Evolutionary conservation across 2,113 vertebrate species (phyloP), one percentile per base, ranked within the genome.

Genomic region (Caracal caracal): DNA sequence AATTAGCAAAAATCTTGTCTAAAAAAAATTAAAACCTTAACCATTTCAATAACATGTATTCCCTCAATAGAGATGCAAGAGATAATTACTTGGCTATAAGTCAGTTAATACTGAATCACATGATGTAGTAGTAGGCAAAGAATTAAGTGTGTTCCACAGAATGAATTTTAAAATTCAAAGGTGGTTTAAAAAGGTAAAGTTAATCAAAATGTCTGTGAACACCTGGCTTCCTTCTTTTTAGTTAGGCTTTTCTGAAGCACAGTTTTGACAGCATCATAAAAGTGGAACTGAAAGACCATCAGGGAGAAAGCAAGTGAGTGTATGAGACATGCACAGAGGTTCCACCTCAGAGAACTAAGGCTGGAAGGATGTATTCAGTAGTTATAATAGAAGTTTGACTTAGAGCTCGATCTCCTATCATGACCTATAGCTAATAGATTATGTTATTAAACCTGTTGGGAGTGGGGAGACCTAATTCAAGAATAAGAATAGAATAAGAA

Each of bases 81-180:
- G 10, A 71, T 16, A 75, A 59, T 59, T 61, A 83, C 8, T 43
- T 76, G 63, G 90, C 49, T 66, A 13, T 66, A 78, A 87, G 84
- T 76, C 43, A n/a, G 24, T 66, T 83, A 76, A 33, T 79, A 24
- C 66, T 95, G 12, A 92, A 96, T 80, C 47, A 88, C 85, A 93
- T 37, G 11, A 70, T 70, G 26, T 3, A 75, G 53, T 68, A 43
- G 11, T 28, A 40, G 37, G 37, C 43, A 61, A 84, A 79, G 16
- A 81, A 84, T 70, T 94, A 83, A 70, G 20, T 66, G 53, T 86
- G 40, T 9, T 81, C 40, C 53, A 75, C 40, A 87, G 28, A 89
- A 96, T 68, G n/a, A 49, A 66, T 76, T 93, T 97, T 70, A 87
- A 95, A 83, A 47, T 70, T 61, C 61, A 94, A 63, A 93, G 95